Evolutionary conservation across 1,140 invertebrate genomes (phyloP).

Genomic region (Platyura marginata): DNA sequence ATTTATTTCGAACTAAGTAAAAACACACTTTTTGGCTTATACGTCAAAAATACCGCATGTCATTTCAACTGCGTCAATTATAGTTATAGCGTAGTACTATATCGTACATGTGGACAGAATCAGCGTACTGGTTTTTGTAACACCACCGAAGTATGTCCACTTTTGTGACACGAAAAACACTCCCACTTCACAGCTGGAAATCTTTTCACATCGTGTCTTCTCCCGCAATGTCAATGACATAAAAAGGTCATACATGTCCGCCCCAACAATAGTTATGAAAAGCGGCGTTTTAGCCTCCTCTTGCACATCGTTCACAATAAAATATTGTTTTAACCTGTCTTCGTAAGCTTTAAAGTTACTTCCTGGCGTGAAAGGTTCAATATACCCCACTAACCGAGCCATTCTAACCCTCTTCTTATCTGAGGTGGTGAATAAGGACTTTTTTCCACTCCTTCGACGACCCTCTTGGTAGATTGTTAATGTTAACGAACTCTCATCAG

Average conservation of each 20-base stretch:
- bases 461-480: too few relatives aligned
- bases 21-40: too few relatives aligned
- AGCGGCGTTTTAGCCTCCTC: constrained; percentile 7
- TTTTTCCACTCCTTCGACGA: too few relatives aligned
- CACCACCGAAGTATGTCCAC: not conserved
- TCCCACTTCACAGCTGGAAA: not conserved
- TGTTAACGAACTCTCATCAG: too few relatives aligned
- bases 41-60: too few relatives aligned
- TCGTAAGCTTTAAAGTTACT: constrained; percentile 7
- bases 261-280: constrained; percentile 11
- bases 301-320: constrained; percentile 10
- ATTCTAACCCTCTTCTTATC: too few relatives aligned
- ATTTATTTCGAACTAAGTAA: too few relatives aligned
- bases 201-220: not conserved
- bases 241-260: constrained; percentile 11
- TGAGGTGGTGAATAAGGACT: too few relatives aligned
- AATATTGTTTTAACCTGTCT: constrained; percentile 13
- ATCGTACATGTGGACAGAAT: too few relatives aligned
- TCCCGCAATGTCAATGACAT: constrained; percentile 6
- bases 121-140: too few relatives aligned
- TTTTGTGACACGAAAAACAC: not conserved
- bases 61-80: too few relatives aligned
- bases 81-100: too few relatives aligned
- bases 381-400: not conserved
- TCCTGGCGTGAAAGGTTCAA: not conserved